phyloP scores from a whole-genome alignment of 1,140 invertebrate genomes.

The Paraescarpia echinospica region DNA sequence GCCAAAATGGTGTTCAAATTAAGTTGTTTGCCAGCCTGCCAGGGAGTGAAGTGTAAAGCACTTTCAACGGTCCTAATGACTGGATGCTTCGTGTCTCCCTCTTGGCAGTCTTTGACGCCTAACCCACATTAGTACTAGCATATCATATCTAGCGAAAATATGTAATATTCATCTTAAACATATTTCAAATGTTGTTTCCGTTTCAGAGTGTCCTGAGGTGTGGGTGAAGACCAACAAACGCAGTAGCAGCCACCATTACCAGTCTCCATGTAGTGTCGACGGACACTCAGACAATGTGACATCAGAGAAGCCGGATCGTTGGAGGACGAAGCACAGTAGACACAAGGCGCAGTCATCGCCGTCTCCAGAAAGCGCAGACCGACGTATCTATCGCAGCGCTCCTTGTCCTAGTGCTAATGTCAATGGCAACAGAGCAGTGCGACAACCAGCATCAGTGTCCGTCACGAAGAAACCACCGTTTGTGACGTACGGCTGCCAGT shows the following conservation, averaged over 20 bases:
- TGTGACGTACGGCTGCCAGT: constrained; percentile 8
- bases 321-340: not conserved
- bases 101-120: no score
- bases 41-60: no score
- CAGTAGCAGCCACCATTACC: not conserved
- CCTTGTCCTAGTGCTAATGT: not conserved
- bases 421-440: not conserved
- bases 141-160: no score
- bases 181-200: no score
- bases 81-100: no score
- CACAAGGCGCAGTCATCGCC: not conserved
- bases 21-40: no score
- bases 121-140: no score
- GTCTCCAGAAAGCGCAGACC: not conserved
- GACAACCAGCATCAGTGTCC: not conserved
- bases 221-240: not conserved
- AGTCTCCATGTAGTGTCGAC: not conserved
- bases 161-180: no score
- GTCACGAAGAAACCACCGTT: not conserved
- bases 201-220: not conserved
- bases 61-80: no score
- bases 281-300: not conserved
- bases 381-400: not conserved
- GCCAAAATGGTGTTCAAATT: no score
- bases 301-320: not conserved